Conservation (phyloP, 2,797 vertebrate species). For the Threskiornis aethiopicus region DNA sequence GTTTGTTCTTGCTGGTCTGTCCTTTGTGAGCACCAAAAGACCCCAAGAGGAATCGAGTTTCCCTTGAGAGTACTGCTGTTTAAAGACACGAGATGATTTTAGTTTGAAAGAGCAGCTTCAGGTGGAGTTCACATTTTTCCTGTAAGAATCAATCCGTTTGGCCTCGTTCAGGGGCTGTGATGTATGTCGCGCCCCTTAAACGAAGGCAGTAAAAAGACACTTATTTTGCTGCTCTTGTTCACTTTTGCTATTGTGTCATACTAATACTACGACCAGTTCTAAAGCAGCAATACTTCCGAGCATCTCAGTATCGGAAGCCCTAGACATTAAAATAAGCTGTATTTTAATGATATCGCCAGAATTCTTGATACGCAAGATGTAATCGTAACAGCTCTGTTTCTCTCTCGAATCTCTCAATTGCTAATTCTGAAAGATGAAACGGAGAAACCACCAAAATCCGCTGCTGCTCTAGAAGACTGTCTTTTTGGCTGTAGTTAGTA, state of each 20-base stretch:
- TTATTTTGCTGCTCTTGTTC: neutral
- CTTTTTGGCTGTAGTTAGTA: neutral
- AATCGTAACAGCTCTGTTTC: neutral
- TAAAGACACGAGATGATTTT: neutral
- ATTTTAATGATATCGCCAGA: neutral
- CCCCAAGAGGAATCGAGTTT: neutral
- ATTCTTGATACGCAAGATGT: neutral
- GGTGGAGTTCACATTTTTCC: neutral
- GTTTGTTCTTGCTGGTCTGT: neutral
- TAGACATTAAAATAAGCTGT: neutral
- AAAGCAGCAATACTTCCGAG: neutral
- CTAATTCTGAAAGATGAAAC: neutral
- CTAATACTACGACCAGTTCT: neutral
- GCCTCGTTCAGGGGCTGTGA: neutral
- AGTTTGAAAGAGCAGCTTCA: neutral
- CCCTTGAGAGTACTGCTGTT: neutral
- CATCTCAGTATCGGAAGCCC: neutral
- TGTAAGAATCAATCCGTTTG: neutral
- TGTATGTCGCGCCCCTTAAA: neutral
- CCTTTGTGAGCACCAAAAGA: neutral
- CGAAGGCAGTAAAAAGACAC: neutral
- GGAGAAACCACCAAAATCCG: neutral
- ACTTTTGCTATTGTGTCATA: neutral
- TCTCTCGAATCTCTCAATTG: neutral
- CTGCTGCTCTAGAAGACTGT: neutral